phyloP scores from a whole-genome alignment of 1,140 invertebrate genomes.

The Zaprionus camerounensis region DNA sequence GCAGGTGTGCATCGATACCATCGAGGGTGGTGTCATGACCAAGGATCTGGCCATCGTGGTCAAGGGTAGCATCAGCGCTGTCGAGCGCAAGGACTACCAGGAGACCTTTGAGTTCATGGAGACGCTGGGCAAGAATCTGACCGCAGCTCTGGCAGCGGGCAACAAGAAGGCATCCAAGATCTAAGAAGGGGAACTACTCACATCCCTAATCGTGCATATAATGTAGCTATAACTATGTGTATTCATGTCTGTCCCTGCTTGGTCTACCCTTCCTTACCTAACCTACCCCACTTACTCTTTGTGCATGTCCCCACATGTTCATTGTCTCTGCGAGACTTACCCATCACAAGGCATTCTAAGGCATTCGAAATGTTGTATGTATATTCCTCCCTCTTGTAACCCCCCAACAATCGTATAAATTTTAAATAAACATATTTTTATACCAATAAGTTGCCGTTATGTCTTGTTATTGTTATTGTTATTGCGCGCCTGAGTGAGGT shows the following conservation, averaged over 20 bases:
- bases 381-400: conserved; percentile 12
- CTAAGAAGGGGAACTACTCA: conserved; percentile 38
- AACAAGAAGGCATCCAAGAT: conserved; percentile 60
- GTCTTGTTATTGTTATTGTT: conserved; percentile 13
- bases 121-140: conserved; percentile 97
- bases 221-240: not conserved
- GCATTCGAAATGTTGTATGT: conserved; percentile 18
- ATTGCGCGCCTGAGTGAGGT: conserved; percentile 45
- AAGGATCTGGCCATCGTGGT: conserved; percentile 99
- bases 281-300: not conserved
- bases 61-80: conserved; percentile 94
- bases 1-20: conserved; percentile 96
- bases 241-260: not conserved
- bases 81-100: conserved; percentile 94
- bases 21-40: conserved; percentile 98
- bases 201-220: not conserved
- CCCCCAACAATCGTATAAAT: conserved; percentile 21
- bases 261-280: too few relatives aligned
- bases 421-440: conserved; percentile 80
- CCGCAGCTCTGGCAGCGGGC: conserved; percentile 86
- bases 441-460: conserved; percentile 38
- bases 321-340: conserved; percentile 77
- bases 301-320: conserved; percentile 45
- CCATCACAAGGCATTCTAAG: conserved; percentile 31
- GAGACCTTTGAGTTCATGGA: conserved; percentile 99